Evolutionary conservation across 2,113 vertebrate genomes (phyloP).

Genomic region (Cyprinodon variegatus): DNA sequence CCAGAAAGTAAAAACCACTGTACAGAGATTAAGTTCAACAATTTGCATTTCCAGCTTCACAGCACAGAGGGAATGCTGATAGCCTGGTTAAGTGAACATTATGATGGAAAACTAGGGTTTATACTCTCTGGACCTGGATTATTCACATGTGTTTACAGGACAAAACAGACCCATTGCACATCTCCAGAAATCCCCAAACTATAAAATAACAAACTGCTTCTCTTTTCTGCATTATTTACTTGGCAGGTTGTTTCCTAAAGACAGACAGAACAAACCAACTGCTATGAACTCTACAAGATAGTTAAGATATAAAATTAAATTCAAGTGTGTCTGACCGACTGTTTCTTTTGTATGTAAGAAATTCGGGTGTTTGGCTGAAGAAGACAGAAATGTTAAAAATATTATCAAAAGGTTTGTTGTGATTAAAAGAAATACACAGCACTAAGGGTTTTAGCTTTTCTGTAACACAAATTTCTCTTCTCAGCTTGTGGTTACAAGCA

Average conservation of each 20-base stretch:
- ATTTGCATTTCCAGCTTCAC: too few species aligned
- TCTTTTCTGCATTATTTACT: constrained; percentile 3
- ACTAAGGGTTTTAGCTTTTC: background rate
- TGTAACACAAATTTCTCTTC: background rate
- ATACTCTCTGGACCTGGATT: too few species aligned
- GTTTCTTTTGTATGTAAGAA: background rate
- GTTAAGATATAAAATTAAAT: constrained; percentile 59
- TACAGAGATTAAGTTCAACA: too few species aligned
- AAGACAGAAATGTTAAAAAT: background rate
- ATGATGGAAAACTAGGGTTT: too few species aligned
- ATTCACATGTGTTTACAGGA: too few species aligned
- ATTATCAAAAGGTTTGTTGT: background rate
- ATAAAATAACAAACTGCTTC: constrained; percentile 12
- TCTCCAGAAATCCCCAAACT: constrained; percentile 5
- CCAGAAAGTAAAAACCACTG: too few species aligned
- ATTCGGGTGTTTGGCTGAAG: background rate
- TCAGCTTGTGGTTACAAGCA: constrained; percentile 82
- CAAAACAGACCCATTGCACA: background rate
- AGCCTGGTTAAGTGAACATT: too few species aligned
- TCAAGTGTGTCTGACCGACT: constrained; percentile 52
- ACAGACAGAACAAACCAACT: constrained; percentile 61
- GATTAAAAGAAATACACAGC: background rate
- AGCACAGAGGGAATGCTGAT: too few species aligned
- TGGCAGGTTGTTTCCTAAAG: constrained; percentile 7
- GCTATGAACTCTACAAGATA: constrained; percentile 61